phyloP scores from a whole-genome alignment of 1,140 invertebrate genomes.

The Zaprionus davidi region DNA sequence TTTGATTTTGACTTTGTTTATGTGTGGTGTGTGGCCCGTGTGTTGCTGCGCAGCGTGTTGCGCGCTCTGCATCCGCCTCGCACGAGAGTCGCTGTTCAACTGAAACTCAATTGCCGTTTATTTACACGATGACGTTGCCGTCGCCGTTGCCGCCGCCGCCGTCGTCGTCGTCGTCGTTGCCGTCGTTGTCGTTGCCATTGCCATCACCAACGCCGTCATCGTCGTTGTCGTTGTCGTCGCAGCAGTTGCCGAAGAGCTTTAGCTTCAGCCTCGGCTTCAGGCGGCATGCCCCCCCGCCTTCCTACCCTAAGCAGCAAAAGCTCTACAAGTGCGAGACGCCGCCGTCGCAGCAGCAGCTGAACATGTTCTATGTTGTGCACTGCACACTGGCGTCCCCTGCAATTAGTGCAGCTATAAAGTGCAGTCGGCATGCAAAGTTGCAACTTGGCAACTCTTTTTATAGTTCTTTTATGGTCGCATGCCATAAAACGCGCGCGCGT shows the following conservation, averaged over 20 bases:
- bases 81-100: conserved; percentile 53
- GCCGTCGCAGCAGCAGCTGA: conserved; percentile 28
- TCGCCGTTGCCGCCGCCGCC: neutral
- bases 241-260: conserved; percentile 29
- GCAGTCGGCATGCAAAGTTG: neutral
- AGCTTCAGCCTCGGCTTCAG: conserved; percentile 36
- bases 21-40: conserved; percentile 13
- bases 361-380: conserved; percentile 41
- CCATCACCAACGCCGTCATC: neutral
- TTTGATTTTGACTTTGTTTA: conserved; percentile 46
- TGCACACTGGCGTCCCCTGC: conserved; percentile 15
- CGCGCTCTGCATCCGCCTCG: conserved; percentile 53
- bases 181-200: neutral
- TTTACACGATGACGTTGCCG: conserved; percentile 53
- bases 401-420: conserved; percentile 9
- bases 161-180: conserved; percentile 1
- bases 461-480: neutral
- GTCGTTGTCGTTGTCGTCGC: conserved; percentile 2
- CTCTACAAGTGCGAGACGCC: conserved; percentile 49
- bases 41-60: conserved; percentile 25
- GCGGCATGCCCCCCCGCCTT: neutral
- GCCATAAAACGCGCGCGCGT: neutral
- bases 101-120: conserved; percentile 41
- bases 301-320: conserved; percentile 32
- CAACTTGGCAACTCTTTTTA: neutral